Evolutionary conservation across 1,140 invertebrate genomes (phyloP).

Genomic region (Drosophila parabipectinata): DNA sequence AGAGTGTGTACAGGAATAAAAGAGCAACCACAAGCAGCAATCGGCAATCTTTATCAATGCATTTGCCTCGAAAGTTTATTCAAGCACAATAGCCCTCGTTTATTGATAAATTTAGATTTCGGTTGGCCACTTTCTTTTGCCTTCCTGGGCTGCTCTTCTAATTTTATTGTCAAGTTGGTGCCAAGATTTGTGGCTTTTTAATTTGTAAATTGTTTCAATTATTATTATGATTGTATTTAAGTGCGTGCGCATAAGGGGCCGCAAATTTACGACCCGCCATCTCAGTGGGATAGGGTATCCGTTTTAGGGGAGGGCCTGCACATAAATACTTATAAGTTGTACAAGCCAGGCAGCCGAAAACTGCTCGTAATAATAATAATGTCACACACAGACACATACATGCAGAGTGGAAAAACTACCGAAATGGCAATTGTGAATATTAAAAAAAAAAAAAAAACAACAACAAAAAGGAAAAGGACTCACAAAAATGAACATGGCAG

Average conservation of each 20-base stretch:
- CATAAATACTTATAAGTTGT: constrained; percentile 72
- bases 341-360: constrained; percentile 76
- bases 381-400: constrained; percentile 65
- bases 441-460: constrained; percentile 69
- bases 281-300: constrained; percentile 28
- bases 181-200: constrained; percentile 83
- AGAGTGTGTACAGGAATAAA: constrained; percentile 14
- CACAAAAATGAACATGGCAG: constrained; percentile 10
- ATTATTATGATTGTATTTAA: constrained; percentile 83
- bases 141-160: constrained; percentile 34
- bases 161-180: constrained; percentile 80
- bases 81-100: constrained; percentile 11
- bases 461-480: constrained; percentile 13
- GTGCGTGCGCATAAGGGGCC: constrained; percentile 77
- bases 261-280: constrained; percentile 73
- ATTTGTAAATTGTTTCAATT: constrained; percentile 83
- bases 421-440: constrained; percentile 82
- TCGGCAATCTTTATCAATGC: constrained; percentile 16
- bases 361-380: constrained; percentile 81
- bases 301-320: constrained; percentile 37
- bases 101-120: constrained; percentile 55
- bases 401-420: constrained; percentile 63
- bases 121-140: constrained; percentile 53
- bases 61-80: constrained; percentile 19
- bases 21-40: constrained; percentile 33